Evolutionary conservation across 2,113 vertebrate species (phyloP).

Genomic region (Tricholaema leucomelas): DNA sequence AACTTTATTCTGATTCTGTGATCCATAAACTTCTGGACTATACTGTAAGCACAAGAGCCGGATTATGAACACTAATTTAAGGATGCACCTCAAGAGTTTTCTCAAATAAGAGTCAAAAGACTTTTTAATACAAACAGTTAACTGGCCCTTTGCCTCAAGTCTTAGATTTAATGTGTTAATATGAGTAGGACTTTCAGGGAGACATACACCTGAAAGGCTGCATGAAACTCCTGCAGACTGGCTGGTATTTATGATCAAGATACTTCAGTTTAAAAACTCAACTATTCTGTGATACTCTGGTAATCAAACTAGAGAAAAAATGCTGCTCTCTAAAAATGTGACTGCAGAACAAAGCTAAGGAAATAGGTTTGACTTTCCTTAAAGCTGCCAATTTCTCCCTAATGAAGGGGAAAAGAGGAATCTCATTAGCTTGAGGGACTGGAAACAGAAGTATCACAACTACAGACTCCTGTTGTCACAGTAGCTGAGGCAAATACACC

Average conservation of each 20-base stretch:
- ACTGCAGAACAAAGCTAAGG: not conserved
- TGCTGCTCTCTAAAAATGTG: not conserved
- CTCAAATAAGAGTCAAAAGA: not conserved
- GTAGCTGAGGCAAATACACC: not conserved
- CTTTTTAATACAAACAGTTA: not conserved
- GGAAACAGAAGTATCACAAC: not conserved
- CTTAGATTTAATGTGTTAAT: not conserved
- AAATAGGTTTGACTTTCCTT: not conserved
- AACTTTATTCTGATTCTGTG: too few species aligned
- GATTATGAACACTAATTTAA: not conserved
- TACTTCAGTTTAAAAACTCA: not conserved
- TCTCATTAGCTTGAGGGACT: not conserved
- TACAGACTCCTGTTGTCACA: not conserved
- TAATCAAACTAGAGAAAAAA: not conserved
- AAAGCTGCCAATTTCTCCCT: not conserved
- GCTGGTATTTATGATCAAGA: not conserved
- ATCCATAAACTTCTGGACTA: not conserved
- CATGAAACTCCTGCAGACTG: not conserved
- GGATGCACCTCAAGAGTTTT: not conserved
- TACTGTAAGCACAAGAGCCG: not conserved
- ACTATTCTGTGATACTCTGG: not conserved
- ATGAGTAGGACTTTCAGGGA: not conserved
- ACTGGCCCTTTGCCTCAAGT: not conserved
- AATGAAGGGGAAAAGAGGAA: not conserved
- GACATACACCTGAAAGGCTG: not conserved